Conservation (phyloP, 1,140 invertebrate genomes). For the Contarinia nasturtii region DNA sequence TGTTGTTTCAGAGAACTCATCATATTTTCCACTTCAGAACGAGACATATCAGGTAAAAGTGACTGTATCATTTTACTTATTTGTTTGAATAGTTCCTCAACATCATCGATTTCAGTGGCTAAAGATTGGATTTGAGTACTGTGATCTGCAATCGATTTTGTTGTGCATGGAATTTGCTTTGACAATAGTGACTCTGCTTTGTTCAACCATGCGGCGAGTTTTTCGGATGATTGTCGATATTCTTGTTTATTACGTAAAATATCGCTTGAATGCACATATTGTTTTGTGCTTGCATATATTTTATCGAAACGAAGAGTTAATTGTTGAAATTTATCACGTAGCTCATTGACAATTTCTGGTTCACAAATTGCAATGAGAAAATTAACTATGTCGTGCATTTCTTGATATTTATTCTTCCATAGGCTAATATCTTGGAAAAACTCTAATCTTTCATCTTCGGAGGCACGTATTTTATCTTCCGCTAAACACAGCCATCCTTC, state of each 20-base stretch:
- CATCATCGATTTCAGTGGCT: conserved; percentile 61
- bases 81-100: conserved; percentile 76
- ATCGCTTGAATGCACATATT: conserved; percentile 74
- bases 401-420: conserved; percentile 74
- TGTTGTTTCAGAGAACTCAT: conserved; percentile 78
- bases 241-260: conserved; percentile 62
- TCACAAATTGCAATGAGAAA: conserved; percentile 77
- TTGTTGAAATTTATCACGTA: conserved; percentile 51
- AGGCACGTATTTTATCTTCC: conserved; percentile 48
- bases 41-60: conserved; percentile 71
- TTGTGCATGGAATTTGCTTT: conserved; percentile 47
- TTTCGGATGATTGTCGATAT: conserved; percentile 55
- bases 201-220: conserved; percentile 58
- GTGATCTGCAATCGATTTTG: conserved; percentile 57
- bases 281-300: conserved; percentile 60
- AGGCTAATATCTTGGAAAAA: conserved; percentile 77
- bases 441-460: conserved; percentile 71
- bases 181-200: conserved; percentile 51
- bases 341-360: conserved; percentile 51
- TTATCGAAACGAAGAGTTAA: conserved; percentile 63
- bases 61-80: conserved; percentile 79
- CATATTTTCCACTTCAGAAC: conserved; percentile 78
- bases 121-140: conserved; percentile 59
- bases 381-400: conserved; percentile 64
- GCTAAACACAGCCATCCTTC: conserved; percentile 63